These are phyloP conservation scores for Urechis unicinctus DNA, from an alignment of 2,888 invertebrate species.

Conservation along the genomic window DNA sequence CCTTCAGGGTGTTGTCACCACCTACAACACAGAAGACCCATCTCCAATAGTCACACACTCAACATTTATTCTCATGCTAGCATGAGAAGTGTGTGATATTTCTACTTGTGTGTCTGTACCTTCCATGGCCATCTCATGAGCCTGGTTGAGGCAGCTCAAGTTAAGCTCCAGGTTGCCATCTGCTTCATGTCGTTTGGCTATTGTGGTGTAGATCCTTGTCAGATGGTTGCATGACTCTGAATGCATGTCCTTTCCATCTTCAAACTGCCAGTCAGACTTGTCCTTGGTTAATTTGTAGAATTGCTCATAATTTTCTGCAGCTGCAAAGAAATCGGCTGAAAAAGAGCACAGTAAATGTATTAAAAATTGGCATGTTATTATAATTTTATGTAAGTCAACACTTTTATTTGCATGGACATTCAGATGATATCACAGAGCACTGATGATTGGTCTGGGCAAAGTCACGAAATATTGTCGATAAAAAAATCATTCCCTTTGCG, in stretches of 20 bases:
- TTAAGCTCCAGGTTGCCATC: slow-evolving; percentile 24
- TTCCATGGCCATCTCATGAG: slow-evolving; percentile 42
- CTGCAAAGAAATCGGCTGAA: slow-evolving; percentile 34
- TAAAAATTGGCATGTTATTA: too few relatives aligned
- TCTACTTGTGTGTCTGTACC: too few relatives aligned
- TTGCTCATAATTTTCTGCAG: slow-evolving; percentile 43
- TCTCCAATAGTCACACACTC: too few relatives aligned
- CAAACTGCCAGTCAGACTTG: slow-evolving; percentile 30
- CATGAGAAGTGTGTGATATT: too few relatives aligned
- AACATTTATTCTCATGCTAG: too few relatives aligned
- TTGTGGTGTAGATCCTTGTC: slow-evolving; percentile 37
- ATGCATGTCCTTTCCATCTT: slow-evolving; percentile 30
- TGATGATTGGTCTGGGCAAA: too few relatives aligned
- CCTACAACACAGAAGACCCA: slow-evolving; percentile 16
- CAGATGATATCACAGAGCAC: too few relatives aligned
- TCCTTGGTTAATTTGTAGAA: slow-evolving; percentile 35
- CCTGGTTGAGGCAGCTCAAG: slow-evolving; percentile 38
- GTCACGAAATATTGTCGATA: too few relatives aligned
- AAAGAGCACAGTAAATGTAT: too few relatives aligned
- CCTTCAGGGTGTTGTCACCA: slow-evolving; percentile 30
- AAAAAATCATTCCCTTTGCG: too few relatives aligned
- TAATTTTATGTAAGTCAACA: too few relatives aligned
- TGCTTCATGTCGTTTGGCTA: slow-evolving; percentile 26
- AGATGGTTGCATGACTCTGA: slow-evolving; percentile 41
- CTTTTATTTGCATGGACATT: too few relatives aligned